Evolutionary conservation across 2,797 vertebrate genomes (phyloP).

Genomic region (Sardinella longiceps): DNA sequence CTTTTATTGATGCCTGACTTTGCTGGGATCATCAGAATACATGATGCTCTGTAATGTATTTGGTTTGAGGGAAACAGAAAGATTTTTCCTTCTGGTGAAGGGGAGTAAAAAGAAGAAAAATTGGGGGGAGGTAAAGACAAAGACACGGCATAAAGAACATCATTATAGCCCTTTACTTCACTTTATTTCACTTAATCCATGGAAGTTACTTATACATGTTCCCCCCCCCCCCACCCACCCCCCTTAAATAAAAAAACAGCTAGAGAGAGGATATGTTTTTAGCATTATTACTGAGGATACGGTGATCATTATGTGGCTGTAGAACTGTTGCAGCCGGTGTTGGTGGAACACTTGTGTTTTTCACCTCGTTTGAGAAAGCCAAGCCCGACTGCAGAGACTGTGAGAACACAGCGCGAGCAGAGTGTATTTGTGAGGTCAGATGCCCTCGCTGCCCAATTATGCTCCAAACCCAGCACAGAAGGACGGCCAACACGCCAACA

Average conservation of each 20-base stretch:
- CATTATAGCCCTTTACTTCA: constrained; percentile 60
- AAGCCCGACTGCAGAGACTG: background rate
- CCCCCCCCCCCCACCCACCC: too few relatives aligned
- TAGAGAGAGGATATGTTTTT: too few relatives aligned
- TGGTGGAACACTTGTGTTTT: background rate
- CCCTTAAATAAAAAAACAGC: too few relatives aligned
- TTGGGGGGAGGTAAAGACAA: constrained; percentile 21
- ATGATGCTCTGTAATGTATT: constrained; percentile 28
- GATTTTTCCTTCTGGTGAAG: constrained; percentile 27
- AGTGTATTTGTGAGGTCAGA: background rate
- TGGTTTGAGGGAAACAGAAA: constrained; percentile 28
- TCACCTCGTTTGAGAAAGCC: background rate
- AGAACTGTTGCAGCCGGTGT: background rate
- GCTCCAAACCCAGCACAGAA: background rate
- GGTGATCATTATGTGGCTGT: background rate
- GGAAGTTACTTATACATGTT: background rate
- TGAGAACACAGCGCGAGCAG: background rate
- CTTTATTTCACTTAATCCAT: constrained; percentile 64
- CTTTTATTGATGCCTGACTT: constrained; percentile 37
- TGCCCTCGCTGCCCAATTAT: background rate
- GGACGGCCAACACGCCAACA: background rate
- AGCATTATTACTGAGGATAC: background rate
- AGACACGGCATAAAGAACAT: constrained; percentile 26
- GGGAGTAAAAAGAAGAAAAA: constrained; percentile 32
- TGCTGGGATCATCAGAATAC: constrained; percentile 44